Evolutionary conservation across 2,113 vertebrate species (phyloP), one percentile per base, ranked within the genome.

Genomic region (Oryctolagus cuniculus): DNA sequence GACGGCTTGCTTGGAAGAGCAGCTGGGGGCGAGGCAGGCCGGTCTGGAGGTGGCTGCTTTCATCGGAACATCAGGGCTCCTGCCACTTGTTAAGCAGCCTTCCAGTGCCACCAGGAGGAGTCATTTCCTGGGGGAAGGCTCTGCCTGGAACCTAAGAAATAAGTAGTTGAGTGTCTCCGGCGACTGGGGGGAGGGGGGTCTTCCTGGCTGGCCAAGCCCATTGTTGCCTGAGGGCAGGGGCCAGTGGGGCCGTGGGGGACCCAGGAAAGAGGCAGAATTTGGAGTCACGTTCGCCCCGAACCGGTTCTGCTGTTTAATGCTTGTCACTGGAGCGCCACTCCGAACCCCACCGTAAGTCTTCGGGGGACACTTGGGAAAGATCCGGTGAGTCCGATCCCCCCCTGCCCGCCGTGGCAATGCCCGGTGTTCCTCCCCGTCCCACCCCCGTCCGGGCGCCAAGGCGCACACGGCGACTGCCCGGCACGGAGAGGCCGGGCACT

Each of bases 71-170:
- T 10, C 34, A 67, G 70, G 63, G 83, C 89, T 95, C 69, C 0
- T 73, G 92, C 82, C 82, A 53, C 96, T 96, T 79, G 83, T 91
- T 93, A 80, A 83, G 82, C 89, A 85, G 90, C 73, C 67, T 84
- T 63, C 85, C 80, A 22, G 79, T 31, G 87, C 74, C 91, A 79
- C 70, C 84, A 61, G 81, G 5, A 82, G 63, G 79, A 89, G 31
- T 94, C 91, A 64, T 90, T 91, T 94, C 88, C 92, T 88, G 87
- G 77, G 90, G 90, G n/a, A 63, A 91, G 66, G 70, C 61, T 83
- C 77, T 16, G 27, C 12, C 55, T 21, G 58, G 49, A 55, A 77
- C 21, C 22, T 25, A 38, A 82, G 55, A 67, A 80, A 75, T 53
- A n/a, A 88, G 70, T n/a, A 31, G 27, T 21, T 25, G 15, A 34